These are phyloP conservation scores for Aplysina aerophoba DNA, from an alignment of 37 sponge, comb jelly and placozoan species.

Conservation along the genomic window DNA sequence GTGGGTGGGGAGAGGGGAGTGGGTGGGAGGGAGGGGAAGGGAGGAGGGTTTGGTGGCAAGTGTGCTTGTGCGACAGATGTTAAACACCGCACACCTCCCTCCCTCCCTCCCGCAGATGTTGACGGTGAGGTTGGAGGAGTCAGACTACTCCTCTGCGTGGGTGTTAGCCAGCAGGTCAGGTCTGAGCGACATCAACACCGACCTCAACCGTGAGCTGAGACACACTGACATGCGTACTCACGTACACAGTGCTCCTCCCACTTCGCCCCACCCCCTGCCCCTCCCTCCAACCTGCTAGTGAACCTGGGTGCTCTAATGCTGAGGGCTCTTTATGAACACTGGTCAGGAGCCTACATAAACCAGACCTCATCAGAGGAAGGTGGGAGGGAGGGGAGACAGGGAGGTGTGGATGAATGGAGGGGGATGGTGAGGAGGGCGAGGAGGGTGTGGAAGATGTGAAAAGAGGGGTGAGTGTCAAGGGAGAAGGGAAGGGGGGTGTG, in stretches of 20 bases:
- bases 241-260: no score
- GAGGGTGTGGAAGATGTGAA: background rate
- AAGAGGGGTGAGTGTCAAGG: no score
- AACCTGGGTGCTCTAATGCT: constrained; percentile 74
- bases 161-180: constrained; percentile 51
- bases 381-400: background rate
- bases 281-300: no score
- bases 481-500: background rate
- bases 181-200: constrained; percentile 27
- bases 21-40: no score
- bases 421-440: background rate
- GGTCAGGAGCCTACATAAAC: constrained; percentile 48
- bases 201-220: constrained; percentile 55
- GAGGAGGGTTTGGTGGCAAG: no score
- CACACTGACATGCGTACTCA: no score
- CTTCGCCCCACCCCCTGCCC: no score
- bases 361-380: background rate
- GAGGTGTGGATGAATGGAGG: background rate
- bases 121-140: constrained; percentile 68
- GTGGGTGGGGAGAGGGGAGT: constrained; percentile 48
- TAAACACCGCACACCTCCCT: background rate
- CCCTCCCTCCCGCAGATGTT: constrained; percentile 54
- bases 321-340: constrained; percentile 79
- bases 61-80: no score
- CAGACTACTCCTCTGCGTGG: constrained; percentile 75